Evolutionary conservation across 2,797 vertebrate species (phyloP), one percentile per base, ranked within the genome.

Genomic region (Hydrocynus forskahlii): DNA sequence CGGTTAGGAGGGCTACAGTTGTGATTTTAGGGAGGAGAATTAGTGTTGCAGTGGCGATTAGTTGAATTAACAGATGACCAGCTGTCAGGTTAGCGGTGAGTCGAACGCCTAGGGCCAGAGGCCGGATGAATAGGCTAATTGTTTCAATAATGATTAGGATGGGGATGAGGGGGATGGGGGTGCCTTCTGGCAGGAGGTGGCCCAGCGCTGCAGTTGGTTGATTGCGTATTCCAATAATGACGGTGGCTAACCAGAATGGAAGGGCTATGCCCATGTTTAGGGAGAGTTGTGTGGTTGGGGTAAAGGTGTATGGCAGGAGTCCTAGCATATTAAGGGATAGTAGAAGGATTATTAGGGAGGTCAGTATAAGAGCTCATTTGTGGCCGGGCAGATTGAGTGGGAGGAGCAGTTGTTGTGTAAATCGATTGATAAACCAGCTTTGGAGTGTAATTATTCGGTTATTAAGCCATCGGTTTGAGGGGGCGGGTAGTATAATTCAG

Each of bases 91-190:
- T 92, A 0, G 91, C 91, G 0, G 91, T 90, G 0, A 92, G 74
- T n/a, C 91, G 88, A 0, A 92, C 91, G 0, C 87, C 91, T 0
- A 92, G 25, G 0, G 91, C 91, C 0, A 91, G 0, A 0, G 91
- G 89, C 0, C 88, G 91, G 0, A 90, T 91, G 0, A 91, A 64
- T 0, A 92, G 55, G 9, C 90, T 91, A 1, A 90, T 89, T 7
- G 89, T 91, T 63, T 91, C 88, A 1, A 92, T 91, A 0, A 91
- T 45, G 0, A 91, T 84, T 0, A 91, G 3, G 0, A 87, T 0
- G 0, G 90, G 90, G 0, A 90, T 88, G 0, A 91, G 7, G 0
- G 0, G 70, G 0, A 8, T 6, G 0, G 90, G 91, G 0, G 90
- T 89, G 0, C 91, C 91, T 85, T 90, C 87, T 1, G 91, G 91